These are phyloP conservation scores for Eulemur macaco DNA, from an alignment of 2,113 vertebrate species.

Conservation along the genomic window DNA sequence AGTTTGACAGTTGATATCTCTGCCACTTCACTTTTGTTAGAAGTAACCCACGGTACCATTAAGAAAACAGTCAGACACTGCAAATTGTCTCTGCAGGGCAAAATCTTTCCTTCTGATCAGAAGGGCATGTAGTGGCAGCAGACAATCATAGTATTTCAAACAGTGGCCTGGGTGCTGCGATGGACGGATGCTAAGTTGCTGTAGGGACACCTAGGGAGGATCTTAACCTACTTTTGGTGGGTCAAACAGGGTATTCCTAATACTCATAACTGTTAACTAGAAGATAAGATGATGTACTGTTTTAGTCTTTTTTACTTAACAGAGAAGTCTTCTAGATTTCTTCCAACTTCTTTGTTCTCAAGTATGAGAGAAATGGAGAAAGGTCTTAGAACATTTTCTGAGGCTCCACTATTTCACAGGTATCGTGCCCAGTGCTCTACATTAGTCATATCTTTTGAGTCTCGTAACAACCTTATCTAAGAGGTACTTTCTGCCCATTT, in stretches of 20 bases:
- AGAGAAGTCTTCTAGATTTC: background rate
- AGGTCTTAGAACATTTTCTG: background rate
- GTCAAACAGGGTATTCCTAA: background rate
- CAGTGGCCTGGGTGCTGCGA: background rate
- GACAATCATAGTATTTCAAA: background rate
- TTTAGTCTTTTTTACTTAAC: background rate
- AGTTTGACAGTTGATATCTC: too few relatives aligned
- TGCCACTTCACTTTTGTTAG: too few relatives aligned
- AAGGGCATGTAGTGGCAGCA: too few relatives aligned
- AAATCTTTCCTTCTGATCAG: too few relatives aligned
- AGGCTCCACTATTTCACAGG: background rate
- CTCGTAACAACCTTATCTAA: background rate
- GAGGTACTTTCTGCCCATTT: background rate
- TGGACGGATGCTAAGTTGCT: background rate
- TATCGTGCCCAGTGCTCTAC: background rate
- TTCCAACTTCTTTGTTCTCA: slow-evolving; percentile 1
- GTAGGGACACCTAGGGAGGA: background rate
- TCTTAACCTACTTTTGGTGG: background rate
- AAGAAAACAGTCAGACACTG: too few relatives aligned
- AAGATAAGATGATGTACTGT: background rate
- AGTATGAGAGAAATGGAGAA: background rate
- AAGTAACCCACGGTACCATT: too few relatives aligned
- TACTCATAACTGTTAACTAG: background rate
- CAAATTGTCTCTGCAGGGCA: too few relatives aligned
- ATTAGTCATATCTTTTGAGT: background rate